Conservation (phyloP, 37 sponge, comb jelly and placozoan species). For the Diacarnus erythraeanus region DNA sequence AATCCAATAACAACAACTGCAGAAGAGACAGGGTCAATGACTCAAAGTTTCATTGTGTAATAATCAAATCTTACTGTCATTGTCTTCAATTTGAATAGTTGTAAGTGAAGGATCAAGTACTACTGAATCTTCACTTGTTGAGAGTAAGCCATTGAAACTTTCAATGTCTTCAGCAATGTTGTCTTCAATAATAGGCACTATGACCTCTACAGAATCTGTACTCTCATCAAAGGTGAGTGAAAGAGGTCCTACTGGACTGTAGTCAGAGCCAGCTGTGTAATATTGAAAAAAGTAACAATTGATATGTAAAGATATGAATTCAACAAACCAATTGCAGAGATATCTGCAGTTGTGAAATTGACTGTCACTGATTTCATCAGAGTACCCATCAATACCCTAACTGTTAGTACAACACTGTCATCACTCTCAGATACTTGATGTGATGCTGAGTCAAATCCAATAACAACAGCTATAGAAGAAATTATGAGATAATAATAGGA, state of each 20-base stretch:
- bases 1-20: constrained; percentile 27
- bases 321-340: too few species aligned
- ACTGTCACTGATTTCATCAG: neutral
- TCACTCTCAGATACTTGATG: too few species aligned
- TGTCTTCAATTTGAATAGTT: neutral
- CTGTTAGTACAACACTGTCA: too few species aligned
- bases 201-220: neutral
- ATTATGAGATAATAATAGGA: neutral
- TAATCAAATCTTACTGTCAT: neutral
- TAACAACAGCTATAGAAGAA: neutral
- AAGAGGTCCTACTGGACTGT: neutral
- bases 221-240: constrained; percentile 2
- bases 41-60: too few species aligned
- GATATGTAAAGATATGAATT: neutral
- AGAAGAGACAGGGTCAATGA: too few species aligned
- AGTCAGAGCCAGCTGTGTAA: constrained; percentile 27
- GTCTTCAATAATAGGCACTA: neutral
- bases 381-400: too few species aligned
- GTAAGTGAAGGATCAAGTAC: neutral
- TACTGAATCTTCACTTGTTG: neutral
- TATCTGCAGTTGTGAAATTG: too few species aligned
- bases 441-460: too few species aligned
- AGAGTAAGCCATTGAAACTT: neutral
- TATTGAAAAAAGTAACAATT: too few species aligned
- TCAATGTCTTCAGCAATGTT: constrained; percentile 6